These are phyloP conservation scores for Drosophila orosa DNA, from an alignment of 1,140 invertebrate genomes.

Conservation along the genomic window DNA sequence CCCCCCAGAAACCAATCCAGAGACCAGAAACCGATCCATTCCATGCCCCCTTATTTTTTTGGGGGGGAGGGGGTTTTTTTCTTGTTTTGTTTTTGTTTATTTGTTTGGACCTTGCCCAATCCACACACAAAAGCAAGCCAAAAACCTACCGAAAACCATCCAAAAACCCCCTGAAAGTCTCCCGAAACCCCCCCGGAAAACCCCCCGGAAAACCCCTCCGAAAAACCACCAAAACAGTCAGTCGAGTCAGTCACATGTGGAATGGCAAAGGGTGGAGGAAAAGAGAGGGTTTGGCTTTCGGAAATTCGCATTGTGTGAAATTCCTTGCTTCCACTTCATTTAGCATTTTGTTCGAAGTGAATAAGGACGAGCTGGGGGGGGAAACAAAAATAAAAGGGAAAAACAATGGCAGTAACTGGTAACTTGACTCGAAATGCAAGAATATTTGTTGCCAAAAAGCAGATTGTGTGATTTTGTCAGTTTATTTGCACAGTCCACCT, in stretches of 20 bases:
- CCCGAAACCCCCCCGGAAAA: not conserved
- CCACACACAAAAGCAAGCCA: not conserved
- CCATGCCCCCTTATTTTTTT: constrained; percentile 9
- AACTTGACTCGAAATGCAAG: constrained; percentile 19
- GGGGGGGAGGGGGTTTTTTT: too few species aligned
- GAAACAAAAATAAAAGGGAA: not conserved
- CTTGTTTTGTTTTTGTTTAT: constrained; percentile 58
- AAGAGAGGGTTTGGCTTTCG: constrained; percentile 10
- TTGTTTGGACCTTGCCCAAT: constrained; percentile 46
- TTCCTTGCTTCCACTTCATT: constrained; percentile 75
- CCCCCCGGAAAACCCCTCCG: not conserved
- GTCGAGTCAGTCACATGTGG: constrained; percentile 41
- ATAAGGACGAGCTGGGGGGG: constrained; percentile 28
- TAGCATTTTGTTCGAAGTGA: constrained; percentile 61
- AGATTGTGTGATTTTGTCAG: constrained; percentile 17
- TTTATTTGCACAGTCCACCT: constrained; percentile 12
- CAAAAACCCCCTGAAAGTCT: not conserved
- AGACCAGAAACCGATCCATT: constrained; percentile 22
- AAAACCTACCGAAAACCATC: not conserved
- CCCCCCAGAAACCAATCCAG: constrained; percentile 6
- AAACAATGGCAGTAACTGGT: constrained; percentile 19
- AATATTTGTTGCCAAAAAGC: constrained; percentile 20
- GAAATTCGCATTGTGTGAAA: constrained; percentile 75
- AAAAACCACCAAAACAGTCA: constrained; percentile 18
- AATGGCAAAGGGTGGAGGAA: not conserved